Conservation (phyloP, 64 coral and sea anemone species). For the Cladopsammia gracilis region DNA sequence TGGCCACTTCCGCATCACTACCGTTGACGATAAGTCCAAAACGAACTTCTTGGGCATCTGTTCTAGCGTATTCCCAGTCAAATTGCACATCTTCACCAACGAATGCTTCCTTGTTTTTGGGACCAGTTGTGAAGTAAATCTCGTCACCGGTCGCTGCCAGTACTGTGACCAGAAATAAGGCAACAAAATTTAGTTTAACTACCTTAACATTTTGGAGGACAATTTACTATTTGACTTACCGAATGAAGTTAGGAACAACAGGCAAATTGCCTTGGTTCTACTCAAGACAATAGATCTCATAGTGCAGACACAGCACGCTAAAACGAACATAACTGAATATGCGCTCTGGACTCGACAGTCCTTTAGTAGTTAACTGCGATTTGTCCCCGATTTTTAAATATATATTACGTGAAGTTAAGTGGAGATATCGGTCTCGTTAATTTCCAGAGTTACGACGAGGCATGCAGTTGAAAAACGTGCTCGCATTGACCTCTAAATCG, state of each 20-base stretch:
- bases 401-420: neutral
- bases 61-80: constrained; percentile 2
- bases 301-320: neutral
- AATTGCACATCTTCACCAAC: constrained; percentile 22
- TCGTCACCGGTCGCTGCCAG: neutral
- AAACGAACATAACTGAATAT: neutral
- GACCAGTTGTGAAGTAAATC: neutral
- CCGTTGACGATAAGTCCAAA: neutral
- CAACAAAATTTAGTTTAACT: neutral
- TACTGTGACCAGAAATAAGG: neutral
- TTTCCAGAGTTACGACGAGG: neutral
- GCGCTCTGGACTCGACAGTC: neutral
- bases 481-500: neutral
- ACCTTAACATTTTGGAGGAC: neutral
- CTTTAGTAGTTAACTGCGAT: neutral
- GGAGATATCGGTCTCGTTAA: neutral
- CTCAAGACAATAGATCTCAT: constrained; percentile 26
- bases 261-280: constrained; percentile 26
- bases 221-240: neutral
- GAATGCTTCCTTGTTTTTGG: constrained; percentile 38
- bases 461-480: neutral
- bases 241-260: constrained; percentile 21
- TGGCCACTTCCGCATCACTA: neutral
- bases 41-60: neutral
- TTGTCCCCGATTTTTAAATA: neutral